Conservation (phyloP, 2,797 vertebrate genomes). For the Melanotaenia maccullochi region DNA sequence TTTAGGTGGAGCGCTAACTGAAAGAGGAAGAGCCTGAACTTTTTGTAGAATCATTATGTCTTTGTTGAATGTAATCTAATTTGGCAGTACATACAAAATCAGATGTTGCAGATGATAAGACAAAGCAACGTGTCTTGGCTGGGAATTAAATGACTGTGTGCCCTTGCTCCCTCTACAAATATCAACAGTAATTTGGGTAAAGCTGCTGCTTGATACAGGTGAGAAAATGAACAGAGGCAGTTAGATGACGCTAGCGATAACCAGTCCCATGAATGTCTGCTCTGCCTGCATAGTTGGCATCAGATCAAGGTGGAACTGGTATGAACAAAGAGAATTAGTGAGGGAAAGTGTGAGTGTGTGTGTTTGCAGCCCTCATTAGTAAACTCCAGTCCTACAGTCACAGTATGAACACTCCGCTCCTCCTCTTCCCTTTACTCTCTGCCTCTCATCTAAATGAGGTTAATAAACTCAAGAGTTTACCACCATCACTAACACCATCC, state of each 20-base stretch:
- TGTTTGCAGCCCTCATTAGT: slow-evolving; percentile 88
- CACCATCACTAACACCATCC: slow-evolving; percentile 73
- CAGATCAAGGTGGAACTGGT: slow-evolving; percentile 86
- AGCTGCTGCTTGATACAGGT: slow-evolving; percentile 53
- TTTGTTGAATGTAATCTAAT: slow-evolving; percentile 2
- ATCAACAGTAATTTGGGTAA: slow-evolving; percentile 47
- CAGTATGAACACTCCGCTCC: slow-evolving; percentile 87
- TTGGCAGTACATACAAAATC: slow-evolving; percentile 32
- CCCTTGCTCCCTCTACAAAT: slow-evolving; percentile 22
- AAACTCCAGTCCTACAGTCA: slow-evolving; percentile 80
- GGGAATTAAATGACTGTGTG: slow-evolving; percentile 33
- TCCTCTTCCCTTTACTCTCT: slow-evolving; percentile 81
- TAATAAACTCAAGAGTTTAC: slow-evolving; percentile 94
- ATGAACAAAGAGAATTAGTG: slow-evolving; percentile 61
- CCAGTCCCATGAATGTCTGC: slow-evolving; percentile 56
- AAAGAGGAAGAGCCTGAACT: slow-evolving; percentile 1
- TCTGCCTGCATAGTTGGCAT: slow-evolving; percentile 83
- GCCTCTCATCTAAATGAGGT: slow-evolving; percentile 86
- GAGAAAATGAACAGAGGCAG: slow-evolving; percentile 45
- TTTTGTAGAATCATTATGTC: not conserved
- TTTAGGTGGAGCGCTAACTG: not conserved
- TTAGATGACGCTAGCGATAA: slow-evolving; percentile 68
- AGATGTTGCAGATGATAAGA: slow-evolving; percentile 35
- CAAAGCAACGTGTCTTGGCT: slow-evolving; percentile 36
- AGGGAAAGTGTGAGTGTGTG: slow-evolving; percentile 73